Evolutionary conservation across 2,113 vertebrate genomes (phyloP), one percentile per base, ranked within the genome.

Genomic region (Proterorhinus semilunaris): DNA sequence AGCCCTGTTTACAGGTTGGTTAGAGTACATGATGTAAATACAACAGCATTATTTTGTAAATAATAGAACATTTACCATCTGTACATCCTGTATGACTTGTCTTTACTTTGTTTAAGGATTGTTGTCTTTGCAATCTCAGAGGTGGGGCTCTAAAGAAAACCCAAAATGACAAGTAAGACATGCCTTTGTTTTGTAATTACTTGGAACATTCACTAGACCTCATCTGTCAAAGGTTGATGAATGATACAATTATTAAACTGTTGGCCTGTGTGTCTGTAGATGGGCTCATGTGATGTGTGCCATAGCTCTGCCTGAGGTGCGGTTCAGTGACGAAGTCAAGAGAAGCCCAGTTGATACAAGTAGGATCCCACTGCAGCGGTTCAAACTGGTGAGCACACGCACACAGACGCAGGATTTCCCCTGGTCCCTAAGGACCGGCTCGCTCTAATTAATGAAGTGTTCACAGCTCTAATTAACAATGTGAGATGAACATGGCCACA

Each of bases 211-310:
- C 49, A 73, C 82, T 65, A 8, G 7, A 46, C 53, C 45, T 75
- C 66, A 82, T 88, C 83, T 81, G 78, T 52, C 70, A 36, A 63
- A 78, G 72, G 65, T 51, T 54, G 47, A 64, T 4, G 8, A 74
- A 68, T 52, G 36, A 75, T 66, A 13, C 21, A 45, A 67, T 64
- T 71, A 64, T 65, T 83, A 6, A 66, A 76, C 61, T 79, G 62
- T 65, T 61, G 70, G 52, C 61, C 7, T 55, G 45, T 70, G 45
- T 78, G 1, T 67, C 0, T 82, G 51, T 88, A 99, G 98, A 83
- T 99, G 97, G 98, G 96, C 94, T 68, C 98, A 99, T 59, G 85
- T 99, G 84, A 96, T 98, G 88, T 99, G 97, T 71, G 96, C 97
- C 5, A 90, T 99, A 61, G 95, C 95, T 2, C 91, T 99, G 71